These are phyloP conservation scores for Ptycholaimellus sp. DNA, from an alignment of 2,888 invertebrate genomes.

Conservation along the genomic window DNA sequence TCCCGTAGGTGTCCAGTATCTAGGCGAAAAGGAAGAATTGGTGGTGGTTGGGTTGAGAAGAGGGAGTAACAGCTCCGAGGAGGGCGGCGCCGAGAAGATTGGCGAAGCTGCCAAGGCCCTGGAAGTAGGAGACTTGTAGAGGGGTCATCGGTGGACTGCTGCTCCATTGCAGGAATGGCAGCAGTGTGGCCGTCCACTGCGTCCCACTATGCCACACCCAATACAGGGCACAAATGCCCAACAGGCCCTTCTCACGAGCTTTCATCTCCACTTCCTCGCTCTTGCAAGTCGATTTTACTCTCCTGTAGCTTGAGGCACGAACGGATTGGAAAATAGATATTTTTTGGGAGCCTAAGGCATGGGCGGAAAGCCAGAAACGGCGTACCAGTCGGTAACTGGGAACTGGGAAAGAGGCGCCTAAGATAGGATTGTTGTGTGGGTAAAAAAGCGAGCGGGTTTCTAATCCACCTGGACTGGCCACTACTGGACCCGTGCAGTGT, in stretches of 20 bases:
- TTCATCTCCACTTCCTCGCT: neutral
- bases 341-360: too few relatives aligned
- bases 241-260: conserved; percentile 11
- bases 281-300: neutral
- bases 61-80: conserved; percentile 15
- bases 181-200: conserved; percentile 23
- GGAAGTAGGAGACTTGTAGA: conserved; percentile 22
- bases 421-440: too few relatives aligned
- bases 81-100: conserved; percentile 21
- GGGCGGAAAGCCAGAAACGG: too few relatives aligned
- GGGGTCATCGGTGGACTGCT: conserved; percentile 19
- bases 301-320: too few relatives aligned
- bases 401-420: too few relatives aligned
- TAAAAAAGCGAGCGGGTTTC: too few relatives aligned
- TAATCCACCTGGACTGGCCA: too few relatives aligned
- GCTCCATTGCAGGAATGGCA: conserved; percentile 25
- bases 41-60: neutral
- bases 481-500: too few relatives aligned
- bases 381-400: too few relatives aligned
- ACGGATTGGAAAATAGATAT: too few relatives aligned
- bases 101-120: conserved; percentile 21
- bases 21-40: conserved; percentile 5
- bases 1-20: conserved; percentile 19
- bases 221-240: conserved; percentile 19
- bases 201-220: conserved; percentile 23